These are phyloP conservation scores for Philypnodon macrostomus DNA, from an alignment of 2,797 vertebrate genomes.

Conservation along the genomic window DNA sequence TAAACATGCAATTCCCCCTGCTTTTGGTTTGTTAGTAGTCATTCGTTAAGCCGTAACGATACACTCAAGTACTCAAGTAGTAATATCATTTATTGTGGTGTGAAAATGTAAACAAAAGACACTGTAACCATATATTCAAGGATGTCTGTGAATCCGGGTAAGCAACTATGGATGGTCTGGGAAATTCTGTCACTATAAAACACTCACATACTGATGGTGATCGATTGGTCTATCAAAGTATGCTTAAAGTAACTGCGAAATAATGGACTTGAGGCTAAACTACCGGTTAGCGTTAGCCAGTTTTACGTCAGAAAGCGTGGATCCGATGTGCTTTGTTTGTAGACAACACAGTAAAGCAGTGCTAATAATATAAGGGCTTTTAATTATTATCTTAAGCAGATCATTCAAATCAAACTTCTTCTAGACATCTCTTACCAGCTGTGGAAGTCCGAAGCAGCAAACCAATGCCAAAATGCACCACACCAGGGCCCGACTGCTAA, in stretches of 20 bases:
- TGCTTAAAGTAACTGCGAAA: no score
- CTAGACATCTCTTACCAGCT: constrained; percentile 66
- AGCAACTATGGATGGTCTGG: neutral
- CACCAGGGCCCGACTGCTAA: constrained; percentile 68
- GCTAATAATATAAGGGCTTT: no score
- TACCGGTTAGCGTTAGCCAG: constrained; percentile 28
- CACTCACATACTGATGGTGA: neutral
- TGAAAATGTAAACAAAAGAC: neutral
- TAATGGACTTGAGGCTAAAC: constrained; percentile 4
- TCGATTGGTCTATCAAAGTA: neutral
- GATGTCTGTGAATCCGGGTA: neutral
- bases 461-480: constrained; percentile 69
- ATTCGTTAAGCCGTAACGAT: no score
- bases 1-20: no score
- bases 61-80: no score
- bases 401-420: constrained; percentile 21
- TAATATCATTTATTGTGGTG: neutral
- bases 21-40: neutral
- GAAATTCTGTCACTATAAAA: neutral
- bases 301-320: neutral
- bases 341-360: no score
- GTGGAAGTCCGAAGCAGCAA: constrained; percentile 58
- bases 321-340: no score
- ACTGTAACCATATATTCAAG: neutral
- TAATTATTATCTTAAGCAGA: neutral